Evolutionary conservation across 2,797 vertebrate species (phyloP).

Genomic region (Valencia hispanica): DNA sequence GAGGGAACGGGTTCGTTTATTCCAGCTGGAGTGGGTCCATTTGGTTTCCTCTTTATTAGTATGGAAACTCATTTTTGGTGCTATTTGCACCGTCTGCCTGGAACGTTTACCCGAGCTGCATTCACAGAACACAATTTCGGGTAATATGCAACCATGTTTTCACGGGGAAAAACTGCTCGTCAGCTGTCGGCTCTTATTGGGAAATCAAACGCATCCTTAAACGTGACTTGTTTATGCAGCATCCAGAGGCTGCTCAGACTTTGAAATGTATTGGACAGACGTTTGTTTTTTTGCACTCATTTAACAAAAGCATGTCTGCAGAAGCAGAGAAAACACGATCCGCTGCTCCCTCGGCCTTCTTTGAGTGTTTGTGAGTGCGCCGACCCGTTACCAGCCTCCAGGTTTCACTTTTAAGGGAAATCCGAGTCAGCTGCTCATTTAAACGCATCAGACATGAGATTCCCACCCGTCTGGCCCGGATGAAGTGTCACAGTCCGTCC

Average conservation of each 20-base stretch:
- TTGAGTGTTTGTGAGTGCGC: conserved; percentile 31
- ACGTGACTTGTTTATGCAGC: neutral
- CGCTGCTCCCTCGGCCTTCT: conserved; percentile 14
- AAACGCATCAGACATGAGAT: conserved; percentile 65
- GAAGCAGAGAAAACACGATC: conserved; percentile 2
- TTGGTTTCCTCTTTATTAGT: neutral
- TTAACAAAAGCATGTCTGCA: conserved; percentile 9
- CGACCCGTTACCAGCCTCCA: conserved; percentile 48
- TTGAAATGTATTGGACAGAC: neutral
- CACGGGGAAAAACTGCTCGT: neutral
- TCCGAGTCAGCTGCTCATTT: conserved; percentile 55
- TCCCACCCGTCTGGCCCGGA: conserved; percentile 57
- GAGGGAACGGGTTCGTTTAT: neutral
- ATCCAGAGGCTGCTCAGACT: neutral
- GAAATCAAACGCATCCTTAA: neutral
- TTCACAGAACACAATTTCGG: neutral
- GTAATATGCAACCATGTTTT: neutral
- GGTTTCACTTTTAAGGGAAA: conserved; percentile 47
- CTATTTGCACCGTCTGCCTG: neutral
- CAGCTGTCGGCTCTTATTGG: neutral
- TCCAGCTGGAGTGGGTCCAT: conserved; percentile 12
- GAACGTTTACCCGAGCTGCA: neutral
- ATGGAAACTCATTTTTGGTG: neutral
- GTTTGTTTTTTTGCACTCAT: neutral
- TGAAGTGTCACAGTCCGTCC: conserved; percentile 55